Base-by-base conservation (phyloP, 2,888 invertebrate species). In the Nowickia ferox region DNA sequence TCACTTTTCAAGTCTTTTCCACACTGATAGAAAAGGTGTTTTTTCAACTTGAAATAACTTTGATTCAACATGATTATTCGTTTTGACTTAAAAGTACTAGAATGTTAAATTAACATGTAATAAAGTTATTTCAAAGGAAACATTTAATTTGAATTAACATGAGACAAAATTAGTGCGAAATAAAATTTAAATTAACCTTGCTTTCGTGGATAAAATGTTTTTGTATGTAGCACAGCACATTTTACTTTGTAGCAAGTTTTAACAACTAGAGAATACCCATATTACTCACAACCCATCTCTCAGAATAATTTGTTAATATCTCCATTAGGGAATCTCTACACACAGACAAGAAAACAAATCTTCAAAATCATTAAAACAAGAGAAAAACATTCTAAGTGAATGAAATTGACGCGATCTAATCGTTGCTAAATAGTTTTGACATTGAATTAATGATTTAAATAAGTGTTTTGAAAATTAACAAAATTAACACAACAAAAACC, bases 391-490 rank as follows among this genome's bases (percentile, higher is more conserved):
- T 19, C 48, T 40, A 51, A 53, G 44, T 40, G 13, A 68, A 66
- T 46, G 46, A 66, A 19, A 48, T 59, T 22, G 11, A 5, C 57
- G 46, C 66, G 40, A 77, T 77, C 38, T 66, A 57, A 66, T 66
- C 57, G 46, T 48, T 57, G 48, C n/a, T 57, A 19, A 77, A 77
- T 77, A 57, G 48, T 48, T 48, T 42, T 55, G 77, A 11, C 68
- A 59, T 68, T 77, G 68, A 77, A 55, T 66, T 19, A 48, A 59
- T 19, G 48, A 66, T 77, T 77, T 59, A 71, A 72, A 63, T 63
- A 42, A 72, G 15, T 65, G 42, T 63, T 63, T 15, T 22, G 3
- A 38, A 68, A 65, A 65, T 71, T 44, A 77, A 17, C 22, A 17
- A 55, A 79, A 59, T 38, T 30, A 51, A 22, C 30, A 6, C n/a